Evolutionary conservation across 2,888 invertebrate genomes (phyloP).

Genomic region (Drosophila anceps): DNA sequence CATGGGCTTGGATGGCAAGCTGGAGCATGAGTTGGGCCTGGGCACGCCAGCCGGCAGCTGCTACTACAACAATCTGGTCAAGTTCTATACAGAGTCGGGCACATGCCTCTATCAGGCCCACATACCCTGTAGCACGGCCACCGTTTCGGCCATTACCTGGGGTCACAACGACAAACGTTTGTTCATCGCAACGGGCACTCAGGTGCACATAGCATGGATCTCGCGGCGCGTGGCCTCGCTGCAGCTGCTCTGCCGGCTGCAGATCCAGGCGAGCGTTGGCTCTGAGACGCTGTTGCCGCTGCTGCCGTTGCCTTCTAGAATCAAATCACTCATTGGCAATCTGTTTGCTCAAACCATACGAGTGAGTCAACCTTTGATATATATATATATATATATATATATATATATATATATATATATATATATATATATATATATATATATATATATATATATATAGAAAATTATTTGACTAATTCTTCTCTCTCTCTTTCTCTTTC

Average conservation of each 20-base stretch:
- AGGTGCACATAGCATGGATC: constrained; percentile 97
- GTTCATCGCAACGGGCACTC: constrained; percentile 96
- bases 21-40: constrained; percentile 82
- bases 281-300: constrained; percentile 91
- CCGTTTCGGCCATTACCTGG: constrained; percentile 98
- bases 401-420: not conserved
- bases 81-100: constrained; percentile 96
- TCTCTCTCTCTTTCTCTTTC: not conserved
- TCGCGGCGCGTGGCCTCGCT: constrained; percentile 95
- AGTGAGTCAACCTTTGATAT: constrained; percentile 86
- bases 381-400: not conserved
- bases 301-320: constrained; percentile 94
- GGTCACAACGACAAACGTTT: constrained; percentile 98
- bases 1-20: constrained; percentile 55
- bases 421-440: rapidly evolving
- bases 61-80: constrained; percentile 91
- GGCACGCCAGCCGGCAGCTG: constrained; percentile 83
- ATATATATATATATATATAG: not conserved
- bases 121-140: constrained; percentile 91
- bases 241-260: constrained; percentile 94
- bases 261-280: constrained; percentile 91
- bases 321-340: constrained; percentile 93
- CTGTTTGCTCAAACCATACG: constrained; percentile 97
- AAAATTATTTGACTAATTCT: too few species aligned
- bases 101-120: constrained; percentile 91